Evolutionary conservation across 2,888 invertebrate species (phyloP).

Genomic region (Schizotus pectinicornis): DNA sequence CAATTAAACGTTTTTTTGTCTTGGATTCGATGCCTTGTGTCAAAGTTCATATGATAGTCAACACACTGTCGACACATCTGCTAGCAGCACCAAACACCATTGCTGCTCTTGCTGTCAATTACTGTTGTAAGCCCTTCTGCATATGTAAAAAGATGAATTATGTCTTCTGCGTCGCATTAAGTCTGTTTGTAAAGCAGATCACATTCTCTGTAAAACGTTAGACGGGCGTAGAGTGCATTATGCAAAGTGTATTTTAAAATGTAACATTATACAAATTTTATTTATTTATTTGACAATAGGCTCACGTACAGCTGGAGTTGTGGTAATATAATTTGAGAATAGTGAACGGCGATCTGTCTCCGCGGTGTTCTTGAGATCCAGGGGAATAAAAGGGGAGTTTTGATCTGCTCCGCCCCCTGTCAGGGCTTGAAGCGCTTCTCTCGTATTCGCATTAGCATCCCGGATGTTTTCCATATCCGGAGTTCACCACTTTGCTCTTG

Average conservation of each 20-base stretch:
- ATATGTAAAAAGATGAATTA: neutral
- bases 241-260: constrained; percentile 60
- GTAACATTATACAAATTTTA: constrained; percentile 60
- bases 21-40: too few species aligned
- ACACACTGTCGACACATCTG: too few species aligned
- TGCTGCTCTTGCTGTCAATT: too few species aligned
- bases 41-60: too few species aligned
- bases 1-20: too few species aligned
- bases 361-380: constrained; percentile 38
- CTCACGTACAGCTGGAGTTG: constrained; percentile 58
- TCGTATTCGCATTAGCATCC: too few species aligned
- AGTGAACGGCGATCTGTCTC: constrained; percentile 59
- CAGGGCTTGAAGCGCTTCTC: too few species aligned
- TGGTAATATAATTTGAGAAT: constrained; percentile 59
- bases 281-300: constrained; percentile 62
- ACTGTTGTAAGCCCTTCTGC: too few species aligned
- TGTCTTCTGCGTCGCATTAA: constrained; percentile 13
- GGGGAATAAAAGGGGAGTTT: constrained; percentile 41
- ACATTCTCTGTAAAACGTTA: constrained; percentile 50
- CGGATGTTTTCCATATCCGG: too few species aligned
- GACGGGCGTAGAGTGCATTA: constrained; percentile 50
- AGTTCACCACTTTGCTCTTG: too few species aligned
- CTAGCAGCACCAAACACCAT: too few species aligned
- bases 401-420: constrained; percentile 37
- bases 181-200: constrained; percentile 50